These are phyloP conservation scores for Hydrolagus colliei DNA, from an alignment of 2,797 vertebrate species.

Conservation along the genomic window DNA sequence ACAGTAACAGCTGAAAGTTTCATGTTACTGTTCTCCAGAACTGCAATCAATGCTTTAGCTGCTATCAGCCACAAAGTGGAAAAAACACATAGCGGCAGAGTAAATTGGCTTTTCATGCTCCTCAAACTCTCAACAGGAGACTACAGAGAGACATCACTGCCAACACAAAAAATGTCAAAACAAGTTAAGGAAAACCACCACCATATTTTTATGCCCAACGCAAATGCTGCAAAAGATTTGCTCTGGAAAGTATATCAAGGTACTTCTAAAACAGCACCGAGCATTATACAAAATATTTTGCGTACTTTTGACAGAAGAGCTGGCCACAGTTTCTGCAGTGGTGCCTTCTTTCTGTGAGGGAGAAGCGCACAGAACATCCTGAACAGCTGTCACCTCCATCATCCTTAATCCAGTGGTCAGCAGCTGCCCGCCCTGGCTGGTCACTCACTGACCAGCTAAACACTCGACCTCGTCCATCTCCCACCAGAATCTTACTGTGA, in stretches of 20 bases:
- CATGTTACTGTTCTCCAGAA: background rate
- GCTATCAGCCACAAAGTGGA: background rate
- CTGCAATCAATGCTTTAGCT: background rate
- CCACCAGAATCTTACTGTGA: conserved; percentile 92
- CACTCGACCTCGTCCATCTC: conserved; percentile 83
- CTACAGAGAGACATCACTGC: too few species aligned
- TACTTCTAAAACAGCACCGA: background rate
- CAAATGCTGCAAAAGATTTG: background rate
- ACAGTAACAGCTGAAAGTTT: background rate
- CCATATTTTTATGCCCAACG: background rate
- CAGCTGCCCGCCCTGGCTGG: conserved; percentile 86
- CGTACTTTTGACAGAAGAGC: conserved; percentile 96
- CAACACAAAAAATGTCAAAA: background rate
- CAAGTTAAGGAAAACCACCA: background rate
- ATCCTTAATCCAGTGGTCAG: conserved; percentile 98
- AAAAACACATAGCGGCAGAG: too few species aligned
- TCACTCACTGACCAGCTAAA: conserved; percentile 98
- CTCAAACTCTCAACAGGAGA: background rate
- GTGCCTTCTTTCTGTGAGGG: conserved; percentile 87
- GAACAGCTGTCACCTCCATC: conserved; percentile 94
- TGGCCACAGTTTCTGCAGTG: conserved; percentile 97
- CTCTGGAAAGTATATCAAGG: background rate
- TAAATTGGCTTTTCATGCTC: too few species aligned
- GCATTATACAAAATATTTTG: background rate
- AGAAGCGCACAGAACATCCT: conserved; percentile 82